Evolutionary conservation across 2,797 vertebrate species (phyloP).

Genomic region (Gastrophryne carolinensis): DNA sequence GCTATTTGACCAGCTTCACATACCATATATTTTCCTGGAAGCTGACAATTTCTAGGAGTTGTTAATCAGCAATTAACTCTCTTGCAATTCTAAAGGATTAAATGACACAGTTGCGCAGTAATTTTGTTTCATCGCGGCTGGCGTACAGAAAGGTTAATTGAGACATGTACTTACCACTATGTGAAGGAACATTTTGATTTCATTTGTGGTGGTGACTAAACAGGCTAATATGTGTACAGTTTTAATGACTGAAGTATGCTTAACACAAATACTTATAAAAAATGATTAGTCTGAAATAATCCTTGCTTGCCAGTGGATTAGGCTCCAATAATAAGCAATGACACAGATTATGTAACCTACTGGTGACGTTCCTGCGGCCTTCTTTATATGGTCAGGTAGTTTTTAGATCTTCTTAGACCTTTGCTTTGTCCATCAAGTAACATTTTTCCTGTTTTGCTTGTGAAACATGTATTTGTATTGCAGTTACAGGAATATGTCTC

Average conservation of each 20-base stretch:
- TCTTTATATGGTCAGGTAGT: too few relatives aligned
- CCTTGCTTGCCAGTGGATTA: not conserved
- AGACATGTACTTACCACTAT: not conserved
- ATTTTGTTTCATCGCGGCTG: not conserved
- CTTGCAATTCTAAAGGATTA: not conserved
- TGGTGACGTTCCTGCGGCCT: too few relatives aligned
- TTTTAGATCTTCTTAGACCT: not conserved
- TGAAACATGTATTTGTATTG: not conserved
- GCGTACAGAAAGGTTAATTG: constrained; percentile 7
- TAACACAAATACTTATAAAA: constrained; percentile 3
- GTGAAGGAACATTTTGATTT: not conserved
- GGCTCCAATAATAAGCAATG: too few relatives aligned
- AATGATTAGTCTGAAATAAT: not conserved
- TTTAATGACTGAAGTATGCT: constrained; percentile 1
- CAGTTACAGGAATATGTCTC: too few relatives aligned
- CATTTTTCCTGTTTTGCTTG: not conserved
- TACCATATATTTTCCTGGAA: constrained; percentile 17
- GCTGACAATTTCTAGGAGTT: constrained; percentile 1
- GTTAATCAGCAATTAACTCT: constrained; percentile 11
- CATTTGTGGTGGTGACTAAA: not conserved
- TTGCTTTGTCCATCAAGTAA: not conserved
- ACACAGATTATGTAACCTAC: too few relatives aligned
- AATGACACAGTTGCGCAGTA: not conserved
- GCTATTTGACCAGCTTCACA: constrained; percentile 13
- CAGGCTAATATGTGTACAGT: not conserved